Base-by-base conservation (phyloP, 2,888 invertebrate genomes). In the Margaritifera margaritifera region DNA sequence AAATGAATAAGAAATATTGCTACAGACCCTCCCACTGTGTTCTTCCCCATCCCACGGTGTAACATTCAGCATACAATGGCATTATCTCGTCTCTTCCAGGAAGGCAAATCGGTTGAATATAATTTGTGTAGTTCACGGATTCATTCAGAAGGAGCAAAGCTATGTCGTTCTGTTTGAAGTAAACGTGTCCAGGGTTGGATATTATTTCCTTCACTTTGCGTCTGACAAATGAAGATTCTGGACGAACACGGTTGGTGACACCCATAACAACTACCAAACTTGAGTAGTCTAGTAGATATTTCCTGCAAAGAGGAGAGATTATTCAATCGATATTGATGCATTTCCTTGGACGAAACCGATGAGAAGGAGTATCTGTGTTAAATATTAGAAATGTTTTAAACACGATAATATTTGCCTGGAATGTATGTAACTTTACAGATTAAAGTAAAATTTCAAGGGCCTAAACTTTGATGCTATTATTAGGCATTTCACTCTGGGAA, bases 61-160 rank as follows among this genome's bases (percentile, higher is more conserved):
- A 83, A 67, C 86, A 86, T 6, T 62, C 65, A 0, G 84, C 75
- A 19, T 77, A 72, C 11, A 75, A 54, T 1, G 81, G 77, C 25
- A 83, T 75, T 4, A 65, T 62, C 8, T 83, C 84, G 1, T 60
- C 61, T 4, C 61, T 62, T 1, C 71, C 69, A 0, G 86, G 83
- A n/a, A 87, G 69, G 68, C 87, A 87, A 8, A 82, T 75, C 0
- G 87, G 87, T 51, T 78, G 81, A 42, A 87, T 82, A 59, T 80
- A 79, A 1, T 78, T 69, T 5, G 78, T 84, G 65, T 74, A 87
- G 19, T 64, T 67, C 24, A 86, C 82, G 2, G 81, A 75, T 6
- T 74, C 58, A 4, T 71, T 68, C 19, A 86, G 75, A 53, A 80
- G 79, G 4, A 86, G 64, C 24, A 86, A 64, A 1, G 84, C 81